A percentile compares a stretch with the other conserved stretches of the same genome.
Evolutionary conservation across 2,113 vertebrate species (phyloP).

Genomic region (Callipepla squamata): DNA sequence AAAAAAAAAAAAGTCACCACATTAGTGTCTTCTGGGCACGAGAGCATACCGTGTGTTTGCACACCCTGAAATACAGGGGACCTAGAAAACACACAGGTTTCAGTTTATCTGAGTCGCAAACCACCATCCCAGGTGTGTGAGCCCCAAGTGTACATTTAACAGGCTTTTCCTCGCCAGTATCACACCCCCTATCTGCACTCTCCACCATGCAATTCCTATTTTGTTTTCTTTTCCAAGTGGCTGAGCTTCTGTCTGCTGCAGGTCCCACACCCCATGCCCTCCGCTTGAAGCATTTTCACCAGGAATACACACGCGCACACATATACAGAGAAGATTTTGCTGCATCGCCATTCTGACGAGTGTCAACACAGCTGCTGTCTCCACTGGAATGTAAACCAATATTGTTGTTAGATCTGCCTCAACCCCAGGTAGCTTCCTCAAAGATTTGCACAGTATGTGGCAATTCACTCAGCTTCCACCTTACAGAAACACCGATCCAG

Average conservation of each 20-base stretch:
- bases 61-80: not conserved
- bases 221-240: constrained; percentile 60
- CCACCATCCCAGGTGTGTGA: not conserved
- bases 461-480: not conserved
- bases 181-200: not conserved
- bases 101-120: not conserved
- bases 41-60: rapidly evolving
- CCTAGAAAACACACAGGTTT: rapidly evolving
- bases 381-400: constrained; percentile 82
- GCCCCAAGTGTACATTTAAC: constrained; percentile 23
- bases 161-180: not conserved
- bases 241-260: constrained; percentile 11
- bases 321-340: not conserved
- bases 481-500: not conserved
- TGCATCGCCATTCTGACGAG: constrained; percentile 56
- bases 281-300: constrained; percentile 58
- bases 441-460: constrained; percentile 47
- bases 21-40: rapidly evolving
- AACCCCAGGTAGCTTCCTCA: constrained; percentile 74
- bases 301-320: not conserved
- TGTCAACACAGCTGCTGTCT: constrained; percentile 82
- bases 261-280: not conserved
- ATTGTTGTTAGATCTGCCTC: constrained; percentile 77
- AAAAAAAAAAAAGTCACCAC: not conserved
- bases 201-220: not conserved